Evolutionary conservation across 2,113 vertebrate species (phyloP).

Genomic region (Semicossyphus pulcher): DNA sequence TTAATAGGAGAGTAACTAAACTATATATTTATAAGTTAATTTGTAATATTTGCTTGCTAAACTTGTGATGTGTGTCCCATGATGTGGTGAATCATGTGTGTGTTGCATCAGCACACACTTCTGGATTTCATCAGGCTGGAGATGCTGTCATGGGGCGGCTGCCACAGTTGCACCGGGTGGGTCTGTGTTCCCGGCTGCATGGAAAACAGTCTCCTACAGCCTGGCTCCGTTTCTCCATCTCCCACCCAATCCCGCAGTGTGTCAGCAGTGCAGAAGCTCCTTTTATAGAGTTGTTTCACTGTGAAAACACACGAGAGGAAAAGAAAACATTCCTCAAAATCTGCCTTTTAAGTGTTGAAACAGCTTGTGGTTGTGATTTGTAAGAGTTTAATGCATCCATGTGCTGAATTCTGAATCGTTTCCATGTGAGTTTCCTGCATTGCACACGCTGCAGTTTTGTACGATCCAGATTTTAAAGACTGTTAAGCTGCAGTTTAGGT

Average conservation of each 20-base stretch:
- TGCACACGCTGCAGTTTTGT: not conserved
- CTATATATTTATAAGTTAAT: not conserved
- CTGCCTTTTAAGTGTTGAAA: not conserved
- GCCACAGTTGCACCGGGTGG: not conserved
- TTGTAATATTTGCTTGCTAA: not conserved
- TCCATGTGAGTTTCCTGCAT: too few relatives aligned
- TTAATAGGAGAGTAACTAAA: too few relatives aligned
- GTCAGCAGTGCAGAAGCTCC: not conserved
- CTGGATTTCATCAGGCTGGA: not conserved
- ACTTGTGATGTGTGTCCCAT: not conserved
- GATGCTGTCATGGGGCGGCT: not conserved
- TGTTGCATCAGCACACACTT: not conserved
- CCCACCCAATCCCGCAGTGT: not conserved
- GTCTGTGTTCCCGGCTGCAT: not conserved
- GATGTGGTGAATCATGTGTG: not conserved
- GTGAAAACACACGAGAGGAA: not conserved
- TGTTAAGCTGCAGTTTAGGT: not conserved
- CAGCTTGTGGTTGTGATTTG: not conserved
- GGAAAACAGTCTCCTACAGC: not conserved
- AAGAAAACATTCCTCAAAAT: not conserved
- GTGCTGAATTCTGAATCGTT: not conserved
- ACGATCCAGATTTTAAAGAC: not conserved
- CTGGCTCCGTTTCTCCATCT: not conserved
- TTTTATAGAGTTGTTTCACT: not conserved
- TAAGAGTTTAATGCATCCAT: not conserved